Evolutionary conservation across 1,140 invertebrate species (phyloP).

Genomic region (Oryctes rhinoceros): DNA sequence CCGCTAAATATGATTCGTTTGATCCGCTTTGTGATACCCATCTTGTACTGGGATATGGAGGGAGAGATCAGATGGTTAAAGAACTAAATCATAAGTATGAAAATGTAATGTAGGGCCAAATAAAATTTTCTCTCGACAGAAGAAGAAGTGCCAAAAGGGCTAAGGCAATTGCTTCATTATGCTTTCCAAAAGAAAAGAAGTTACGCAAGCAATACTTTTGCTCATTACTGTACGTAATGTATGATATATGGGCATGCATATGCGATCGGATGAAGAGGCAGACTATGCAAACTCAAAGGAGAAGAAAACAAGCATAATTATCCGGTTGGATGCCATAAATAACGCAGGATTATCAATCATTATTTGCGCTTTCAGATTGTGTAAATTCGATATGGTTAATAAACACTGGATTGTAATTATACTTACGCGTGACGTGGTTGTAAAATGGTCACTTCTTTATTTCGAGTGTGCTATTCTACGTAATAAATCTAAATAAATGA

Average conservation of each 20-base stretch:
- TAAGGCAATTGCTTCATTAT: neutral
- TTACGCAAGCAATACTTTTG: neutral
- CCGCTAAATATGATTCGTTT: too few species aligned
- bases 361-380: slow-evolving; percentile 24
- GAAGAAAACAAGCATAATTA: slow-evolving; percentile 1
- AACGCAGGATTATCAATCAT: slow-evolving; percentile 5
- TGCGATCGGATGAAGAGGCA: neutral
- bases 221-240: neutral
- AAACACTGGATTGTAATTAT: slow-evolving; percentile 19
- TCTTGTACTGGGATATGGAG: too few species aligned
- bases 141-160: too few species aligned
- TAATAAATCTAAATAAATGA: neutral
- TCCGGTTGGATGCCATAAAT: slow-evolving; percentile 11
- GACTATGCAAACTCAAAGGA: neutral
- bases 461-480: neutral
- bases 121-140: too few species aligned
- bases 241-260: neutral
- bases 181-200: neutral
- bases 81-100: too few species aligned
- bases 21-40: too few species aligned
- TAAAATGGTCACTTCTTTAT: neutral
- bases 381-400: slow-evolving; percentile 33
- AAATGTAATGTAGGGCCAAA: too few species aligned
- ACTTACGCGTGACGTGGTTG: neutral
- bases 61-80: too few species aligned